phyloP scores from a whole-genome alignment of 2,888 invertebrate genomes.

The Protophormia terraenovae region DNA sequence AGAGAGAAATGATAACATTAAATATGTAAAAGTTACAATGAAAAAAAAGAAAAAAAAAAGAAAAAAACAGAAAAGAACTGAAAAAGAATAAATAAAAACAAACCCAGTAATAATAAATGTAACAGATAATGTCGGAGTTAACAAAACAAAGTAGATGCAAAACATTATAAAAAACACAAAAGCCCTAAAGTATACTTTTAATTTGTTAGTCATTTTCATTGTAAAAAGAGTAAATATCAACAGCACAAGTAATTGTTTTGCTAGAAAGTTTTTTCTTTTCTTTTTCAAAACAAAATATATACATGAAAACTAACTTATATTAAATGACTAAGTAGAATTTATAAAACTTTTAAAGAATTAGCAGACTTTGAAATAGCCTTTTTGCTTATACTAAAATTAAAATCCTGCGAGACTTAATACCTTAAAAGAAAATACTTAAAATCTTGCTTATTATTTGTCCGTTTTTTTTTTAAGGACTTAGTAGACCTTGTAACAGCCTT shows the following conservation, averaged over 20 bases:
- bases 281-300: no score
- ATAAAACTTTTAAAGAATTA: no score
- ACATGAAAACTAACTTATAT: no score
- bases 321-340: no score
- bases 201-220: background rate
- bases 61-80: background rate
- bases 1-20: background rate
- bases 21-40: background rate
- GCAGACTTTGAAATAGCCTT: no score
- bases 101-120: constrained; percentile 27
- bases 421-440: no score
- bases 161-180: background rate
- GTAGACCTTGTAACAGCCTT: no score
- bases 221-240: background rate
- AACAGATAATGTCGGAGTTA: constrained; percentile 15
- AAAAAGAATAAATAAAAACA: no score
- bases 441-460: no score
- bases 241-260: background rate
- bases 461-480: no score
- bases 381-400: no score
- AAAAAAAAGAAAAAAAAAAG: background rate
- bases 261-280: background rate
- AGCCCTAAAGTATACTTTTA: constrained; percentile 13
- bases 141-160: background rate
- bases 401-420: no score